Evolutionary conservation across 2,888 invertebrate genomes (phyloP), one percentile per base, ranked within the genome.

Genomic region (Embidobia sp.): DNA sequence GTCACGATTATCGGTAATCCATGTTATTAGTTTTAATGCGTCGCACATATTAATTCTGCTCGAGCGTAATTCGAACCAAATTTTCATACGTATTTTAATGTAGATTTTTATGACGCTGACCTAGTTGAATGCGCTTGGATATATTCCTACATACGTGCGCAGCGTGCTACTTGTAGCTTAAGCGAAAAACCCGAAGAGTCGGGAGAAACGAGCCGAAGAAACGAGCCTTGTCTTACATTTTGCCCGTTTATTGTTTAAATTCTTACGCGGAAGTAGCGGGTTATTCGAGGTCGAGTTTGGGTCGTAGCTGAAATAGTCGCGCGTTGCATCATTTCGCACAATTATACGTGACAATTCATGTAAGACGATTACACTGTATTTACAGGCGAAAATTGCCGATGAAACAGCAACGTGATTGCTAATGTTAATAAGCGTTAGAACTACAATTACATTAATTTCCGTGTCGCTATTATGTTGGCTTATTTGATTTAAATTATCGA

Each of bases 81-180:
- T 74, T 74, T 70, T 66, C 37, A 64, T 59, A 31, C 42, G 42
- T 48, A 66, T 46, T 49, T 69, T 72, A 72, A 72, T 67, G 67
- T 40, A 55, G 55, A 64, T 61, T 77, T 49, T 73, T 61, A 73
- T 77, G 74, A 79, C 44, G 66, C 63, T 79, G 77, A 67, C 79
- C 76, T 37, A 79, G 64, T 74, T 79, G 44, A 66, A 66, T 27
- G 57, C 37, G 33, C 67, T 37, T 66, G 72, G 55, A 57, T 67
- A 55, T 59, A 44, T 44, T 31, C 29, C 4, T 26, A 49, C 49
- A 44, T 61, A 72, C 72, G 77, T 72, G 77, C 51, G 26, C 49
- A 61, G 69, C 40, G 66, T 69, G 66, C 67, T 67, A 79, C 61
- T 61, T 53, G 33, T 55, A 55, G 53, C 48, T 55, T 64, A 70